Evolutionary conservation across 2,113 vertebrate species (phyloP), one percentile per base, ranked within the genome.

Genomic region (Ciconia boyciana): DNA sequence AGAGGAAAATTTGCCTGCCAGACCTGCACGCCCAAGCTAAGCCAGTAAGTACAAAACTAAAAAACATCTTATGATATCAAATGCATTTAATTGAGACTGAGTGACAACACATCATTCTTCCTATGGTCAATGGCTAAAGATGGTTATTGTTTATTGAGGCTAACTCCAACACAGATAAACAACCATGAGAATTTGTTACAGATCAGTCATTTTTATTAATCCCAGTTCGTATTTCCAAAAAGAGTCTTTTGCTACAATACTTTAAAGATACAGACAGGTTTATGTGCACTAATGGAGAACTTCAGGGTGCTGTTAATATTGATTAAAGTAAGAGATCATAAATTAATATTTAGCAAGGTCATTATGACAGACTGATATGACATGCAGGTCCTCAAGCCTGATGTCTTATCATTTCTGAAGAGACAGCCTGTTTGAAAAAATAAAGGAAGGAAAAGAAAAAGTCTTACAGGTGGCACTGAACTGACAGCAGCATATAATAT

Each of bases 301-400:
- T 93, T 95, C 68, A 96, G 93, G 93, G 95, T 84, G 92, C 41
- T 97, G 94, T 97, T 97, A 96, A 97, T 97, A 96, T 44, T 96
- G 96, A 98, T 96, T 96, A 96, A 97, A 97, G 83, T 76, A 95
- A 98, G 95, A 80, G 89, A 95, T 32, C 76, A 95, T 80, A 94
- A 97, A 98, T 97, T 97, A 97, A 96, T 96, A 98, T 93, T 96
- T 91, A 97, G 96, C 95, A 97, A 97, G 97, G 98, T 97, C 97
- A 97, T 93, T 78, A 96, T 93, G 96, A 98, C 94, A 97, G 97
- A 97, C 76, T 89, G 87, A 95, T 96, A 93, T 91, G 96, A 95
- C 91, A 97, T 52, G 58, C 62, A 97, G 95, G 95, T 94, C 96
- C 97, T 96, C 89, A 68, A 96, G 96, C 77, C 97, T 97, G 94